These are phyloP conservation scores for Ophthalmolycus amberensis DNA, from an alignment of 2,113 vertebrate genomes.

Conservation along the genomic window DNA sequence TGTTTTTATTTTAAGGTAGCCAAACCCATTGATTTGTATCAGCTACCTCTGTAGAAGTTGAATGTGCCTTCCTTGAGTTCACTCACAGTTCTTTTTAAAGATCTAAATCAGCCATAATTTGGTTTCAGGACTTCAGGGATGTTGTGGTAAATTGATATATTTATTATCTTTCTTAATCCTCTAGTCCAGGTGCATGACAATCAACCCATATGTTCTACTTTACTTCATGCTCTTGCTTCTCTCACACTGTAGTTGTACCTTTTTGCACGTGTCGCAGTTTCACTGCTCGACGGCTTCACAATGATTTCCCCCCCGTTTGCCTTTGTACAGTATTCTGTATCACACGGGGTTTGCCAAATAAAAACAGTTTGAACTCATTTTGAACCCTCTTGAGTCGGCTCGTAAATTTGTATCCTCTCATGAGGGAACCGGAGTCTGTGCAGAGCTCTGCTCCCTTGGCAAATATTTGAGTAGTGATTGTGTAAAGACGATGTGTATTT, in stretches of 20 bases:
- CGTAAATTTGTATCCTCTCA: slow-evolving; percentile 4
- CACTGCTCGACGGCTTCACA: slow-evolving; percentile 29
- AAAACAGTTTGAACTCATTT: slow-evolving; percentile 52
- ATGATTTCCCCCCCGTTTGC: slow-evolving; percentile 5
- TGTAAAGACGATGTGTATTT: neutral
- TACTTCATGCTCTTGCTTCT: neutral
- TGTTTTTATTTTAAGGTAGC: slow-evolving; percentile 24
- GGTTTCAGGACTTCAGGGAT: slow-evolving; percentile 26
- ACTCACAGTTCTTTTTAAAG: slow-evolving; percentile 16
- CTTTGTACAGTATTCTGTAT: slow-evolving; percentile 56
- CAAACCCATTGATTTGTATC: slow-evolving; percentile 15
- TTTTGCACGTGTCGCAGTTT: slow-evolving; percentile 4
- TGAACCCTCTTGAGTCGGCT: neutral
- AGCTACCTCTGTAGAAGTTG: slow-evolving; percentile 39
- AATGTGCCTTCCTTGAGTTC: slow-evolving; percentile 31
- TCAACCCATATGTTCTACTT: slow-evolving; percentile 4
- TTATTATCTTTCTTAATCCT: slow-evolving; percentile 40
- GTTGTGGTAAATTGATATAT: slow-evolving; percentile 34
- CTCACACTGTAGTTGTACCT: neutral
- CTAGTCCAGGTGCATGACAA: slow-evolving; percentile 46
- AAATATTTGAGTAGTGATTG: slow-evolving; percentile 70
- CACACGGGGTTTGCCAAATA: slow-evolving; percentile 69
- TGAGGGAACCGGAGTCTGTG: slow-evolving; percentile 3
- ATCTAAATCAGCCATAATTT: neutral
- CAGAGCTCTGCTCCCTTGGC: slow-evolving; percentile 29